Conservation (phyloP, 2,888 invertebrate species). For the Euplexia lucipara region DNA sequence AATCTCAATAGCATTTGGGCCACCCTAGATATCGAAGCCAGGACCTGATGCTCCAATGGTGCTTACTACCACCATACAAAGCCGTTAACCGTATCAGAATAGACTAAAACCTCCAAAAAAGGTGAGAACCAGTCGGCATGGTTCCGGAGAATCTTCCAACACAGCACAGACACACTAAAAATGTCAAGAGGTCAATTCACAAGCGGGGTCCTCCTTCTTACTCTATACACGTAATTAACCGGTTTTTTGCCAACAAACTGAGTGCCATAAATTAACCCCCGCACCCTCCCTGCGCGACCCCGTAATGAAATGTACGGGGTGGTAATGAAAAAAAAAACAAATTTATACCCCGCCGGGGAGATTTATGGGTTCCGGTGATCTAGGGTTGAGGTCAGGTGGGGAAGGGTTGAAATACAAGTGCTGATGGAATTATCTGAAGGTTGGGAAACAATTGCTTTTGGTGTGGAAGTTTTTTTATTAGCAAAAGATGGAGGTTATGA, state of each 20-base stretch:
- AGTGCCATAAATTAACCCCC: conserved; percentile 57
- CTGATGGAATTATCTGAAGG: conserved; percentile 33
- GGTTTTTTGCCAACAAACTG: conserved; percentile 53
- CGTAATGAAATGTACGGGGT: conserved; percentile 65
- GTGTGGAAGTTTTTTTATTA: background rate
- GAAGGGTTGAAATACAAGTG: conserved; percentile 43
- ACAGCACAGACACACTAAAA: background rate
- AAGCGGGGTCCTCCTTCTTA: conserved; percentile 13
- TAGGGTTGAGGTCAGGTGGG: conserved; percentile 43
- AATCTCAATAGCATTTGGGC: no score
- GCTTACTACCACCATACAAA: no score
- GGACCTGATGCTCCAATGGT: no score
- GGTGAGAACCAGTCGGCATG: no score
- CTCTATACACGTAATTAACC: conserved; percentile 49
- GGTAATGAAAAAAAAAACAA: conserved; percentile 67
- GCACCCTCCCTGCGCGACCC: conserved; percentile 38
- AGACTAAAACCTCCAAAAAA: no score
- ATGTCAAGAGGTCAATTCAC: conserved; percentile 17
- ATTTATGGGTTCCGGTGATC: conserved; percentile 65
- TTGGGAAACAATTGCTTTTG: background rate
- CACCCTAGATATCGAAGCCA: no score
- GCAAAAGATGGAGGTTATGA: background rate
- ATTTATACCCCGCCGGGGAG: conserved; percentile 59
- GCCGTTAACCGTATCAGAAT: no score
- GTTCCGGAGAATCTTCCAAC: background rate